Evolutionary conservation across 2,113 vertebrate species (phyloP).

Genomic region (Lipophrys pholis): DNA sequence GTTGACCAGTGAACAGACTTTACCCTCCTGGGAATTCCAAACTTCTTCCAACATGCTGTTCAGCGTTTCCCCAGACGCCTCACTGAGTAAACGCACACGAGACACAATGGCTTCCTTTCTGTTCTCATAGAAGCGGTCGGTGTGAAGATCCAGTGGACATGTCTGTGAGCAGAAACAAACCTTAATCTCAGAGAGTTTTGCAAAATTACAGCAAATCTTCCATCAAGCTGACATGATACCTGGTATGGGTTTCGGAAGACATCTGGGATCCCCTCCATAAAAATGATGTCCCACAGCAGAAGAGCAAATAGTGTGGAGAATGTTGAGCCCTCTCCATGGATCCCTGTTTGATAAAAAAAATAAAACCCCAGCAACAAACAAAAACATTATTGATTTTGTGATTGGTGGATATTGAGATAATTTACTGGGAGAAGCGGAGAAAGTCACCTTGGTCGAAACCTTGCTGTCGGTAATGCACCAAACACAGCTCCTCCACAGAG

Average conservation of each 20-base stretch:
- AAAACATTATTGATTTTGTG: background rate
- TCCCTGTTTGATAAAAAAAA: conserved; percentile 80
- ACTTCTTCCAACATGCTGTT: conserved; percentile 80
- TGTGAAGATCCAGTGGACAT: conserved; percentile 91
- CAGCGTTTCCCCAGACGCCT: conserved; percentile 83
- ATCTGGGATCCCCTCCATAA: conserved; percentile 90
- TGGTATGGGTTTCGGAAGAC: conserved; percentile 94
- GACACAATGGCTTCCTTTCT: conserved; percentile 84
- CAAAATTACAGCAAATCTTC: too few species aligned
- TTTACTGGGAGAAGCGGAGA: too few species aligned
- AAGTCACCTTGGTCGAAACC: conserved; percentile 93
- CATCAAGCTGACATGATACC: conserved; percentile 73
- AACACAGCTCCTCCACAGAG: conserved; percentile 92
- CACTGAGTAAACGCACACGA: conserved; percentile 82
- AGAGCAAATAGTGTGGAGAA: conserved; percentile 91
- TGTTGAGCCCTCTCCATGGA: conserved; percentile 96
- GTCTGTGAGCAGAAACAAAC: conserved; percentile 76
- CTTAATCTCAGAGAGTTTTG: too few species aligned
- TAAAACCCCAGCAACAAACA: background rate
- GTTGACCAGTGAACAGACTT: conserved; percentile 86
- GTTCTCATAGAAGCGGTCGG: conserved; percentile 92
- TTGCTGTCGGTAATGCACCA: conserved; percentile 87
- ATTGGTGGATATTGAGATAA: background rate
- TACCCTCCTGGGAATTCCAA: conserved; percentile 89
- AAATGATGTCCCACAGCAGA: conserved; percentile 94